Conservation (phyloP, 2,113 vertebrate genomes). For the Nicator chloris region DNA sequence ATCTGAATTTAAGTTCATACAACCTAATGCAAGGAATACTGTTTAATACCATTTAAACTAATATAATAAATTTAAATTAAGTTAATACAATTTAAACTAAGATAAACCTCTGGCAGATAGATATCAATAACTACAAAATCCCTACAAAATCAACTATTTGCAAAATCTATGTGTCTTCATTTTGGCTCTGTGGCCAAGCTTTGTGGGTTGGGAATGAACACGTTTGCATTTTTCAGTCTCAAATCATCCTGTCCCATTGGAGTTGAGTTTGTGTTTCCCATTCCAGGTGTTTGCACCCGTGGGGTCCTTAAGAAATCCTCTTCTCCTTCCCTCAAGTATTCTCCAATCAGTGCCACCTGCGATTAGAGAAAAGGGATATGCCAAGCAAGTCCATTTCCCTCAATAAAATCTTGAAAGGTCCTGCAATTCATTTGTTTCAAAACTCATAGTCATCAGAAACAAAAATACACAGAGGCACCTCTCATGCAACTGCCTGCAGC, state of each 20-base stretch:
- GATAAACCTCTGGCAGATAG: neutral
- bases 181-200: neutral
- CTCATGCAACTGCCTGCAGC: neutral
- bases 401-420: neutral
- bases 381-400: no score
- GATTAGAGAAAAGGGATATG: neutral
- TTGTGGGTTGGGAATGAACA: neutral
- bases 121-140: neutral
- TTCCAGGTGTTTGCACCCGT: accelerated
- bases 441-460: neutral
- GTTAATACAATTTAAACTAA: neutral
- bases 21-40: no score
- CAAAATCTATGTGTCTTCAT: neutral
- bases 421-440: neutral
- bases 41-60: no score
- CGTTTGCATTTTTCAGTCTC: neutral
- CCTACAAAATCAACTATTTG: neutral
- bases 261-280: neutral
- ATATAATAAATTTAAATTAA: neutral
- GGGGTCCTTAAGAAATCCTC: neutral
- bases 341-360: neutral
- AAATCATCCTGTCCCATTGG: neutral
- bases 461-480: neutral
- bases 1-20: neutral
- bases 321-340: neutral